A percentile compares a stretch with the other conserved stretches of the same genome.
Conservation (phyloP, 2,113 vertebrate genomes). For the Pluvianellus socialis region DNA sequence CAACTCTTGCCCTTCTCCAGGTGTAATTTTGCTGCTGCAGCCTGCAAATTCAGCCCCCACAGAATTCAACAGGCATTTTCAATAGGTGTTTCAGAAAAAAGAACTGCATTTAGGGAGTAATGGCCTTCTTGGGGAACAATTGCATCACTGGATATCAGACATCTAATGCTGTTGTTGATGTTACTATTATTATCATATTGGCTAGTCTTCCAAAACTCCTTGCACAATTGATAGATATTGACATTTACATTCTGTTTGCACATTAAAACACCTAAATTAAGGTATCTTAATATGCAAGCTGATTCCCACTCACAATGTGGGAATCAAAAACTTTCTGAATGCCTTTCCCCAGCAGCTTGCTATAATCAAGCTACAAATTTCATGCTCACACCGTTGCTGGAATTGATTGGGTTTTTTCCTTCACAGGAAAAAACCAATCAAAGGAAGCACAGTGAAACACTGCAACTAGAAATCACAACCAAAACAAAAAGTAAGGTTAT, state of each 20-base stretch:
- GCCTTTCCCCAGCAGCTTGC: background rate
- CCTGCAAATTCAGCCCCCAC: background rate
- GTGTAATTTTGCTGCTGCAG: background rate
- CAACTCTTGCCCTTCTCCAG: fast-evolving
- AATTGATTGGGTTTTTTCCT: background rate
- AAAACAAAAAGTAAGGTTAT: background rate
- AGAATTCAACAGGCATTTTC: background rate
- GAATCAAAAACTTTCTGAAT: too few relatives aligned
- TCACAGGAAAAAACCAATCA: background rate
- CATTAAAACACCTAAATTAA: background rate
- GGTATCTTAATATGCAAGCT: background rate
- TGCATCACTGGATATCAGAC: background rate
- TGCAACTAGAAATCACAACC: background rate
- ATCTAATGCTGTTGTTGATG: background rate
- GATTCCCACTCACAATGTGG: background rate
- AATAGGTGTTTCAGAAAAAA: fast-evolving
- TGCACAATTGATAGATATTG: background rate
- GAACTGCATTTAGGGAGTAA: background rate
- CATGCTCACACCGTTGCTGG: background rate
- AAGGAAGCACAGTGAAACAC: background rate
- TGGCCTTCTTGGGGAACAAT: background rate
- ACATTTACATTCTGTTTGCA: background rate
- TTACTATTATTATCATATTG: background rate
- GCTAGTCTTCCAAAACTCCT: background rate
- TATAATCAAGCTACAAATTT: background rate